Conservation (phyloP, 2,888 invertebrate genomes). For the Arctia plantaginis region DNA sequence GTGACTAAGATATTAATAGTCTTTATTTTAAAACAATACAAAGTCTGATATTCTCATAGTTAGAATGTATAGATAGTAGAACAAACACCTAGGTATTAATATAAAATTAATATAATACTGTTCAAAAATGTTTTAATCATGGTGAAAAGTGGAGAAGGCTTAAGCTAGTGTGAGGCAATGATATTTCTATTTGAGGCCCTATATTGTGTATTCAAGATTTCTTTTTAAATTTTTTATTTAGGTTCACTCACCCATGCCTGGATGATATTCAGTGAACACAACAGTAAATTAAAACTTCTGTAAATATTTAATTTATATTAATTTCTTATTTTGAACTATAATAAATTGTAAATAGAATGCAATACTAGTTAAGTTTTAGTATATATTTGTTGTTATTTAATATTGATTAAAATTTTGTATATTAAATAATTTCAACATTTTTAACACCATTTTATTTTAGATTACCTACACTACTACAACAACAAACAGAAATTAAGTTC, state of each 20-base stretch:
- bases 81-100: neutral
- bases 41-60: conserved; percentile 31
- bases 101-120: neutral
- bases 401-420: conserved; percentile 35
- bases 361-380: conserved; percentile 20
- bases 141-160: neutral
- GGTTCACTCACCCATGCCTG: neutral
- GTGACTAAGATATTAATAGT: conserved; percentile 43
- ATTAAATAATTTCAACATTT: neutral
- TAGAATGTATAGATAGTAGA: neutral
- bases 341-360: conserved; percentile 34
- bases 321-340: neutral
- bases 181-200: neutral
- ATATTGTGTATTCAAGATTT: neutral
- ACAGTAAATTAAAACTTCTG: neutral
- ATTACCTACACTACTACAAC: neutral
- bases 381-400: conserved; percentile 14
- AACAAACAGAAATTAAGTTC: too few relatives aligned
- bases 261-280: neutral
- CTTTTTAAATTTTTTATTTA: neutral
- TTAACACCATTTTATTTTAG: neutral
- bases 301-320: neutral
- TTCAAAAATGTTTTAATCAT: neutral
- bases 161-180: neutral
- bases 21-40: conserved; percentile 12